phyloP scores from a whole-genome alignment of 2,113 vertebrate genomes.

The Sarotherodon lohbergeri region DNA sequence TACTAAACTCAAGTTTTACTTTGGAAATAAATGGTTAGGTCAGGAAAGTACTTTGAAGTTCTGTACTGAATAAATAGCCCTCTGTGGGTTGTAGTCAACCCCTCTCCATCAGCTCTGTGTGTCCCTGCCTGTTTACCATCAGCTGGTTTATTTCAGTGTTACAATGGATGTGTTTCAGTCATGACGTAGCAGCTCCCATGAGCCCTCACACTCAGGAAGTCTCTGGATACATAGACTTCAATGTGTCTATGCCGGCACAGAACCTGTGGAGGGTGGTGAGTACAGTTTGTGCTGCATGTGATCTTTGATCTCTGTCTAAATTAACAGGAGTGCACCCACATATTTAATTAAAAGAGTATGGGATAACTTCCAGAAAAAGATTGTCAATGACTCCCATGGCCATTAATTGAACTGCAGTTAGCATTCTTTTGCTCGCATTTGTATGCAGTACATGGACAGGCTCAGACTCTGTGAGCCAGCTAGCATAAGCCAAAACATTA shows the following conservation, averaged over 20 bases:
- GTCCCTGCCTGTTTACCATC: neutral
- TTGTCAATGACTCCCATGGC: neutral
- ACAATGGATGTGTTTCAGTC: conserved; percentile 17
- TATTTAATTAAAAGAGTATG: neutral
- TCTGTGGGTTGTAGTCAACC: neutral
- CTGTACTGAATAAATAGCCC: neutral
- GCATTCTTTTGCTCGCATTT: neutral
- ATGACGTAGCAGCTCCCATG: conserved; percentile 92
- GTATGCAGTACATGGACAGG: neutral
- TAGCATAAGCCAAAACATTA: neutral
- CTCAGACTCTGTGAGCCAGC: neutral
- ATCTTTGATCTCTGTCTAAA: neutral
- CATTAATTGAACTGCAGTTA: neutral
- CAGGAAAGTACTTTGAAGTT: neutral
- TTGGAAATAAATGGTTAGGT: neutral
- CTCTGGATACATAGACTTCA: conserved; percentile 94
- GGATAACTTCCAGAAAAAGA: neutral
- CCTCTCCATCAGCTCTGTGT: neutral
- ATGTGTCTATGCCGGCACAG: conserved; percentile 91
- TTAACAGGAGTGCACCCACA: neutral
- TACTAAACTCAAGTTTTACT: neutral
- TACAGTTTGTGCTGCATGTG: conserved; percentile 60
- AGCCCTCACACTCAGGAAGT: conserved; percentile 92
- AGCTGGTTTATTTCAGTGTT: neutral
- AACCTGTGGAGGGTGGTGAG: conserved; percentile 95